Base-by-base conservation (phyloP, 2,113 vertebrate species). In the Lipotes vexillifer region DNA sequence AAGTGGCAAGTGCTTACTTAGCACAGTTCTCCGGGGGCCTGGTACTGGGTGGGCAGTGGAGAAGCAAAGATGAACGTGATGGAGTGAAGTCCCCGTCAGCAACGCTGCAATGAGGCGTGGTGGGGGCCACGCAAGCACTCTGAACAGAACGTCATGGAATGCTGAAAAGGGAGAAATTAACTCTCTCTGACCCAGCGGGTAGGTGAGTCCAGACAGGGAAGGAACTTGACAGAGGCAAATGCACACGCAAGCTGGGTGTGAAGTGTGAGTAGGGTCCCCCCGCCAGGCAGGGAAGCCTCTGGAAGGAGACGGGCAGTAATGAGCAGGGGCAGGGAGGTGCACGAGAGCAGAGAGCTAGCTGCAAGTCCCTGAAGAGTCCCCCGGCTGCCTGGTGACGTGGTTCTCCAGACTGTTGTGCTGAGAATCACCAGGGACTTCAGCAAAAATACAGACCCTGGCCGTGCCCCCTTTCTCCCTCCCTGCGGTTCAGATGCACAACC, bases 391-490 rank as follows among this genome's bases (percentile, higher is more conserved):
- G 11, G 33, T 11, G 27, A 66, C 29, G 8, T 9, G 55, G 41
- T 18, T 36, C 69, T 61, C 59, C 25, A 8, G 25, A 17, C 38
- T 44, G 57, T 11, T 27, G 31, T 29, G 10, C 55, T 20, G 25
- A 18, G 72, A 49, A 83, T 17, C 8, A 8, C 2, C 1, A 11
- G 31, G n/a, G 29, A 14, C 27, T 27, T 61, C 36, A 72, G 6
- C 12, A 83, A 9, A 92, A 77, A 49, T 2, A 8, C 13, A 77
- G 61, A 27, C 8, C 29, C 27, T 6, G 25, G 57, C n/a, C 52
- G 9, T 29, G 5, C n/a, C n/a, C 33, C 5, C 44, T 52, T 17
- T 18, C 0, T 0, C 17, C 18, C 12, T 4, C 38, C 27, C 66
- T 11, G 1, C 9, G 33, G 72, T 8, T 68, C 46, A 46, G 14